phyloP scores from a whole-genome alignment of 1,140 invertebrate species.

The Pteromalus puparum region DNA sequence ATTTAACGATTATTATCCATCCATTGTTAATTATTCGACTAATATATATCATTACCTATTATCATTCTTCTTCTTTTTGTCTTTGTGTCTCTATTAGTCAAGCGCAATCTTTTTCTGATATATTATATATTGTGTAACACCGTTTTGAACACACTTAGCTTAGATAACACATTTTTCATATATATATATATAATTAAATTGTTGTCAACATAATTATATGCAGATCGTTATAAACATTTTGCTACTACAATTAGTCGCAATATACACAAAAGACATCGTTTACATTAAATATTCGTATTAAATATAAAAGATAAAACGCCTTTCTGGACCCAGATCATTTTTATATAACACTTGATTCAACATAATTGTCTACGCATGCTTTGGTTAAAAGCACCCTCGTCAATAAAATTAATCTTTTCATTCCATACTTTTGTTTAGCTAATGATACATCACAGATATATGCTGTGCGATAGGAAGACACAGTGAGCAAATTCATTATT shows the following conservation, averaged over 20 bases:
- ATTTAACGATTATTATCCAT: slow-evolving; percentile 19
- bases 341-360: slow-evolving; percentile 6
- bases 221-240: slow-evolving; percentile 40
- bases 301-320: slow-evolving; percentile 48
- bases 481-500: slow-evolving; percentile 58
- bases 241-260: slow-evolving; percentile 27
- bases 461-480: slow-evolving; percentile 68
- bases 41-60: background rate
- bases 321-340: slow-evolving; percentile 43
- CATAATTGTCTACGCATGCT: slow-evolving; percentile 33
- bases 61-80: background rate
- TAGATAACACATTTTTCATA: slow-evolving; percentile 21
- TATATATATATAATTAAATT: slow-evolving; percentile 28
- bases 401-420: slow-evolving; percentile 41
- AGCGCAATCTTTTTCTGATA: background rate
- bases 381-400: slow-evolving; percentile 45
- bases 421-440: slow-evolving; percentile 23
- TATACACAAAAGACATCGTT: slow-evolving; percentile 38
- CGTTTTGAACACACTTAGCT: slow-evolving; percentile 32
- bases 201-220: slow-evolving; percentile 19
- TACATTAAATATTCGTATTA: slow-evolving; percentile 40
- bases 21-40: slow-evolving; percentile 15
- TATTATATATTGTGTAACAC: background rate
- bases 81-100: background rate
- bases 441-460: slow-evolving; percentile 66